Percentiles rank a stretch among this genome's conserved stretches.
Evolutionary conservation across 2,888 invertebrate species (phyloP).

Genomic region (Cephus sareptanus): DNA sequence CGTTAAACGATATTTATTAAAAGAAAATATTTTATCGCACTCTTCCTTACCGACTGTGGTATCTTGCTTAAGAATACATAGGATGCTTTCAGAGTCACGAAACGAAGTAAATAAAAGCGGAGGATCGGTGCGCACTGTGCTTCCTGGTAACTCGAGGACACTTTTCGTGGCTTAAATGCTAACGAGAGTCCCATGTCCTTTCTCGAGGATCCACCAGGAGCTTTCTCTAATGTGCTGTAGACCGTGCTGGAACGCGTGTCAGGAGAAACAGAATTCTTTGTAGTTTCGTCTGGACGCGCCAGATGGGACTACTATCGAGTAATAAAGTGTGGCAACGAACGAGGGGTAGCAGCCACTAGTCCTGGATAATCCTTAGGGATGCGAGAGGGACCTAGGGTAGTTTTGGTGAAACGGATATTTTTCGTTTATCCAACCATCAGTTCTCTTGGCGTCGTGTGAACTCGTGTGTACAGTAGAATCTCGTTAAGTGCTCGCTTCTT

Average conservation of each 20-base stretch:
- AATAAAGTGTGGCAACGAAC: conserved; percentile 32
- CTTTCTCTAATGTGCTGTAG: not conserved
- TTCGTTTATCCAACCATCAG: not conserved
- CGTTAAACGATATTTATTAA: not conserved
- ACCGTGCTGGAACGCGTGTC: not conserved
- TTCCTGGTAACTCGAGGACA: not conserved
- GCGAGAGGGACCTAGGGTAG: not conserved
- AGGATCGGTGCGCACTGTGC: not conserved
- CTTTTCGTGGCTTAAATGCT: not conserved
- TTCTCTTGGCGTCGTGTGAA: not conserved
- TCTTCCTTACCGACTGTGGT: not conserved
- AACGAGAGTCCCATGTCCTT: not conserved
- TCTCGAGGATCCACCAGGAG: not conserved
- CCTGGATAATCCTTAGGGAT: conserved; percentile 34
- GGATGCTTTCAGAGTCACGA: not conserved
- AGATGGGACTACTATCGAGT: conserved; percentile 5
- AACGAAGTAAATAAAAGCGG: not conserved
- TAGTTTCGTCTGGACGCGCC: not conserved
- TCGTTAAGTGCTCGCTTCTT: too few species aligned
- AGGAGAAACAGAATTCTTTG: not conserved
- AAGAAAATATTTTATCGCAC: not conserved
- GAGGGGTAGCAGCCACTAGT: conserved; percentile 26
- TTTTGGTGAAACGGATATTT: not conserved
- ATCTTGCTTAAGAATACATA: not conserved
- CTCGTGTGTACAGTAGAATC: not conserved